A percentile compares a stretch with the other conserved stretches of the same genome.
Conservation (phyloP, 2,888 invertebrate genomes). For the Mellilla xanthometata region DNA sequence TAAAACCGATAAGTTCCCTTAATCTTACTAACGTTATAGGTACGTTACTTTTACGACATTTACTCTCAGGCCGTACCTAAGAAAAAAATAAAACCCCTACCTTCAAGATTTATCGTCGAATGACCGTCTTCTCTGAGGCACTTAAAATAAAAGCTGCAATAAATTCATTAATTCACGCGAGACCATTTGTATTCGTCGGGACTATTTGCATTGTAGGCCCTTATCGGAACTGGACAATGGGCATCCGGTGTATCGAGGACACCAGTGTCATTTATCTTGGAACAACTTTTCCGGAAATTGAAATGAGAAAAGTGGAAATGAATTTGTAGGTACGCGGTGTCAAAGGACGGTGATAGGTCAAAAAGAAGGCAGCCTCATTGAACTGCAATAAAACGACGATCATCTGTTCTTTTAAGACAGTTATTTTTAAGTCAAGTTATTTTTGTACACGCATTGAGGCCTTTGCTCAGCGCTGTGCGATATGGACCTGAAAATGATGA, state of each 20-base stretch:
- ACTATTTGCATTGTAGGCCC: slow-evolving; percentile 34
- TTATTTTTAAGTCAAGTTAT: too few relatives aligned
- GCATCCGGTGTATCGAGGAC: neutral
- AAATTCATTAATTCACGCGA: slow-evolving; percentile 55
- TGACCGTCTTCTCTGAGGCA: slow-evolving; percentile 38
- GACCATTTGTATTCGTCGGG: slow-evolving; percentile 47
- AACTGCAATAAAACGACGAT: too few relatives aligned
- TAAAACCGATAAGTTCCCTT: too few relatives aligned
- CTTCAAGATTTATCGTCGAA: slow-evolving; percentile 42
- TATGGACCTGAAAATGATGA: too few relatives aligned
- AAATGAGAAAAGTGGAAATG: neutral
- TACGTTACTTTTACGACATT: too few relatives aligned
- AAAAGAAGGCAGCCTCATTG: too few relatives aligned
- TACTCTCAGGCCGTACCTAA: neutral
- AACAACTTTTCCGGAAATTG: neutral
- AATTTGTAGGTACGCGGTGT: too few relatives aligned
- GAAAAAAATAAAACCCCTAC: neutral
- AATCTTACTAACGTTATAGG: too few relatives aligned
- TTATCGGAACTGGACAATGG: slow-evolving; percentile 8
- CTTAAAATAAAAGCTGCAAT: slow-evolving; percentile 54
- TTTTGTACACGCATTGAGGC: too few relatives aligned
- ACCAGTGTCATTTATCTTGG: neutral
- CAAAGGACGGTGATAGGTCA: too few relatives aligned
- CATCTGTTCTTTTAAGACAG: too few relatives aligned
- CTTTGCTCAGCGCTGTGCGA: too few relatives aligned